Evolutionary conservation across 2,888 invertebrate genomes (phyloP).

Genomic region (Dolichomitus sp.): DNA sequence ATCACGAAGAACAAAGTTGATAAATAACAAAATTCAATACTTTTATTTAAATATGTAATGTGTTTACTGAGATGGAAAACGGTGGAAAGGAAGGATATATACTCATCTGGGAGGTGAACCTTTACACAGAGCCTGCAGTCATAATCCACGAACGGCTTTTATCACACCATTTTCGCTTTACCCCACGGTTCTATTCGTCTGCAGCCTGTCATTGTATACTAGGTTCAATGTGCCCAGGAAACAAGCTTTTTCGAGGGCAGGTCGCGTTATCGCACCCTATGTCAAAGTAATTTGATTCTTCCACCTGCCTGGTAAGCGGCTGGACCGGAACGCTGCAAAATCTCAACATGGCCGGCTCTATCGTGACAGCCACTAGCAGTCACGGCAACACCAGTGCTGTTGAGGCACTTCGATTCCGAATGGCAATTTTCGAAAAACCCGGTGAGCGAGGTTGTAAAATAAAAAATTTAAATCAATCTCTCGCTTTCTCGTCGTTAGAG

Average conservation of each 20-base stretch:
- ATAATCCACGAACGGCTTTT: conserved; percentile 20
- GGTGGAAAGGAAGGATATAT: background rate
- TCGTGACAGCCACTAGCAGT: background rate
- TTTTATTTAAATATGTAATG: background rate
- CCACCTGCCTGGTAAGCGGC: conserved; percentile 5
- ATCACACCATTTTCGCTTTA: conserved; percentile 53
- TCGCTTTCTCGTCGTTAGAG: conserved; percentile 71
- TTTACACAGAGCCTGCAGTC: background rate
- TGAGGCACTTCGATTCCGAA: conserved; percentile 4
- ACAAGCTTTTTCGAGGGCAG: conserved; percentile 12
- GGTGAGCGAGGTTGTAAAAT: conserved; percentile 46
- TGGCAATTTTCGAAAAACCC: conserved; percentile 31
- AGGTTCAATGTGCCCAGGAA: conserved; percentile 23
- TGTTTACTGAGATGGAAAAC: too few relatives aligned
- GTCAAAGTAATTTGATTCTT: conserved; percentile 34
- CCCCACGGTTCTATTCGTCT: conserved; percentile 10
- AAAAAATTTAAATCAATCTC: conserved; percentile 74
- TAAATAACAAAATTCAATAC: background rate
- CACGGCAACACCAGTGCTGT: conserved; percentile 2
- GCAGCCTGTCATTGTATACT: conserved; percentile 29
- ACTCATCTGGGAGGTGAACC: background rate
- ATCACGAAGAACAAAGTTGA: background rate
- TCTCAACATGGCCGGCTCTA: conserved; percentile 23
- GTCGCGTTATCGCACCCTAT: conserved; percentile 27
- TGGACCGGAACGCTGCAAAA: conserved; percentile 42